phyloP scores from a whole-genome alignment of 2,888 invertebrate species.

The Entomobrya multifasciata region DNA sequence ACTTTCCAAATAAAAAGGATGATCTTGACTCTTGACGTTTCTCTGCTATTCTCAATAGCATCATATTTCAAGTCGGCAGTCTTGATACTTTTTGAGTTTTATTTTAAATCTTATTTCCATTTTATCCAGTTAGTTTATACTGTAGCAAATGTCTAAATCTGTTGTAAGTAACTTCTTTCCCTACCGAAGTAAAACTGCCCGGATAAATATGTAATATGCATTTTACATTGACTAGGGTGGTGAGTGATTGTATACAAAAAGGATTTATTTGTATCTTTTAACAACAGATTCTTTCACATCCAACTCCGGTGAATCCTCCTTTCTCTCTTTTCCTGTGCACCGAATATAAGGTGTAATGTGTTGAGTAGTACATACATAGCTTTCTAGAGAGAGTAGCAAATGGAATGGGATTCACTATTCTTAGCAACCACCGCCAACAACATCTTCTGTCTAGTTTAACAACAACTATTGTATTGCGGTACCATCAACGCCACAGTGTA shows the following conservation, averaged over 20 bases:
- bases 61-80: constrained; percentile 3
- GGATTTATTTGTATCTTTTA: constrained; percentile 67
- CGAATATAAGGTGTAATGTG: neutral
- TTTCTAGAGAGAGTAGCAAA: constrained; percentile 14
- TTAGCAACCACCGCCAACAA: constrained; percentile 34
- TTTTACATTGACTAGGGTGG: constrained; percentile 46
- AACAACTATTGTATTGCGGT: constrained; percentile 5
- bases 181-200: constrained; percentile 24
- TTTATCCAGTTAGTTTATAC: constrained; percentile 37
- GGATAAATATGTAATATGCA: constrained; percentile 42
- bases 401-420: constrained; percentile 39
- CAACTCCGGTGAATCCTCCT: constrained; percentile 55
- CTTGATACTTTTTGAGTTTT: neutral
- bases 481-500: neutral
- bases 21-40: constrained; percentile 11
- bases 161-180: constrained; percentile 21
- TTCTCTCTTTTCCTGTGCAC: constrained; percentile 29
- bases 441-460: constrained; percentile 2
- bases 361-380: constrained; percentile 6
- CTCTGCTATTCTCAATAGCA: neutral
- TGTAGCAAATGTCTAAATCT: neutral
- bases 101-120: constrained; percentile 47
- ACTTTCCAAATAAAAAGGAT: neutral
- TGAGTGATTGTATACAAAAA: constrained; percentile 61
- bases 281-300: constrained; percentile 67